A percentile compares a stretch with the other conserved stretches of the same genome.
phyloP scores from a whole-genome alignment of 2,888 invertebrate genomes.

The Thera obeliscata region DNA sequence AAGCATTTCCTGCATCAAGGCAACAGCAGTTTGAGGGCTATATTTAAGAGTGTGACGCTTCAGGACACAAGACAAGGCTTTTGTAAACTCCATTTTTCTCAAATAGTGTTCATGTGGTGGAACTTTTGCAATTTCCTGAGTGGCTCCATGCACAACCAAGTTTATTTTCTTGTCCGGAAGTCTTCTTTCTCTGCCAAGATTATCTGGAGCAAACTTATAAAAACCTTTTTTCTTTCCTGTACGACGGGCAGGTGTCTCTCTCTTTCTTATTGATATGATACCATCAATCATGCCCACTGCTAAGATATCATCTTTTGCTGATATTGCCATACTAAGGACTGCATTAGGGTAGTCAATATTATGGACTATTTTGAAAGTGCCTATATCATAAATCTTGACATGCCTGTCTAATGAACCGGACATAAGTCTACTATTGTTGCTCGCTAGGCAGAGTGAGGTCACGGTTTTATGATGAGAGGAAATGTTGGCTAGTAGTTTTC shows the following conservation, averaged over 20 bases:
- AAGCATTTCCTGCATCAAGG: constrained; percentile 94
- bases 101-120: constrained; percentile 88
- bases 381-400: constrained; percentile 95
- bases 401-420: constrained; percentile 97
- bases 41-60: constrained; percentile 59
- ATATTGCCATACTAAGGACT: constrained; percentile 92
- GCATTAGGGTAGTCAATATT: constrained; percentile 96
- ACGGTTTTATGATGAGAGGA: constrained; percentile 98
- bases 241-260: constrained; percentile 84
- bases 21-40: constrained; percentile 90
- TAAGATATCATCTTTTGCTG: constrained; percentile 91
- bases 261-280: constrained; percentile 92
- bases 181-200: constrained; percentile 48
- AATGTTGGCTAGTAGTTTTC: constrained; percentile 92
- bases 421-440: constrained; percentile 91
- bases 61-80: constrained; percentile 90
- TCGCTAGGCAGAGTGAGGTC: constrained; percentile 92
- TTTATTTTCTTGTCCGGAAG: constrained; percentile 16
- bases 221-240: constrained; percentile 64
- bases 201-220: constrained; percentile 83
- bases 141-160: constrained; percentile 53
- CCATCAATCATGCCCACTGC: constrained; percentile 97
- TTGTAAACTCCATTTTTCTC: constrained; percentile 91
- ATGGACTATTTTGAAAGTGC: constrained; percentile 93
- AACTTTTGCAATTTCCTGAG: constrained; percentile 48